Percentiles rank a stretch among this genome's conserved stretches.
Evolutionary conservation across 2,888 invertebrate species (phyloP).

Genomic region (Yponomeuta sedellus): DNA sequence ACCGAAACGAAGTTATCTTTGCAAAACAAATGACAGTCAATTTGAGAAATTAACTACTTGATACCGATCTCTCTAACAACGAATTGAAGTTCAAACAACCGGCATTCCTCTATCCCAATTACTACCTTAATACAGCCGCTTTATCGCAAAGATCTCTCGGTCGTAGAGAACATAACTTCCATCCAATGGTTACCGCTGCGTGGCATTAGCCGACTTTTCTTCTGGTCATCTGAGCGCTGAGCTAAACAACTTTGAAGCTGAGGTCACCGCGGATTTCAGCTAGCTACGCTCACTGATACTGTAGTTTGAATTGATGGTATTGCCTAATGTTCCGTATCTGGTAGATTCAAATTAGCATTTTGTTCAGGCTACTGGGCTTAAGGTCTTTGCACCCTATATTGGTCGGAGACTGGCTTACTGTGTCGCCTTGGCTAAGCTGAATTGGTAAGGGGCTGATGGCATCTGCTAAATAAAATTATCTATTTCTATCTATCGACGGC

Average conservation of each 20-base stretch:
- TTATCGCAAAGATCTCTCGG: background rate
- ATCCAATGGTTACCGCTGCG: too few species aligned
- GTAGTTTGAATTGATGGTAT: background rate
- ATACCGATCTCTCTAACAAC: background rate
- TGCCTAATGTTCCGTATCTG: background rate
- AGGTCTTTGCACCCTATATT: background rate
- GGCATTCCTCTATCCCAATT: background rate
- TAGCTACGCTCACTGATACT: too few species aligned
- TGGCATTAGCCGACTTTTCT: background rate
- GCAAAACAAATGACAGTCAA: background rate
- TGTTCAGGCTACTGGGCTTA: background rate
- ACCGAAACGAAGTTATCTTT: background rate
- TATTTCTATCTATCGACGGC: too few species aligned
- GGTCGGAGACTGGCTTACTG: too few species aligned
- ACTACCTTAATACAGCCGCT: background rate
- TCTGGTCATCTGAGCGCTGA: too few species aligned
- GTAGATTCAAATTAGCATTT: constrained; percentile 1
- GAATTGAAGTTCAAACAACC: background rate
- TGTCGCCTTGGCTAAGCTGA: too few species aligned
- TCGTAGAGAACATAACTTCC: background rate
- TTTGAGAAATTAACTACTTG: background rate
- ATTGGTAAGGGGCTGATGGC: too few species aligned
- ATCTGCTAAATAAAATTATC: too few species aligned
- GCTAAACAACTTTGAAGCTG: too few species aligned
- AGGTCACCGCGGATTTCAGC: too few species aligned